Conservation (phyloP, 2,888 invertebrate species). For the Bugulina stolonifera region DNA sequence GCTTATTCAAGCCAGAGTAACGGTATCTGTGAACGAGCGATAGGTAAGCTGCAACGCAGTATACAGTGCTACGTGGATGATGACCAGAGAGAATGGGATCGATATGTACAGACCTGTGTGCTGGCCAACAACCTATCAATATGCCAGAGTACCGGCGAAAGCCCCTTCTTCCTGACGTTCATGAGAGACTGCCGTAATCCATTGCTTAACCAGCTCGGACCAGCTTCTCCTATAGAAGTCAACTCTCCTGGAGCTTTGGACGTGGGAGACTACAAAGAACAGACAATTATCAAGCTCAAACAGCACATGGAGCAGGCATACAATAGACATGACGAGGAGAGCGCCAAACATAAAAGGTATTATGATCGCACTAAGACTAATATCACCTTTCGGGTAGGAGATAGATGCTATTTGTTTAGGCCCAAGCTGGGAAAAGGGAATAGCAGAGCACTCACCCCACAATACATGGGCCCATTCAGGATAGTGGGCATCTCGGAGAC, state of each 20-base stretch:
- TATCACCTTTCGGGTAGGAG: not conserved
- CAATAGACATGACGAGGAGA: not conserved
- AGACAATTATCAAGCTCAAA: not conserved
- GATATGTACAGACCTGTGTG: too few species aligned
- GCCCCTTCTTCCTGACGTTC: not conserved
- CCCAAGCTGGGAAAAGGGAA: not conserved
- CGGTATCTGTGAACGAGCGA: not conserved
- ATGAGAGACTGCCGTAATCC: not conserved
- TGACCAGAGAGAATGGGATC: not conserved
- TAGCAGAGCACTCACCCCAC: not conserved
- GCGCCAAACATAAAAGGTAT: not conserved
- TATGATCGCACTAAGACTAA: not conserved
- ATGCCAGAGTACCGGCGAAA: not conserved
- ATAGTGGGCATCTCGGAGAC: not conserved
- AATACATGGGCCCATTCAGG: not conserved
- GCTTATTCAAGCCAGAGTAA: not conserved
- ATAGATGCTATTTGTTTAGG: not conserved
- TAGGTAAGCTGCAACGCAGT: not conserved
- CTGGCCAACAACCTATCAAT: too few species aligned
- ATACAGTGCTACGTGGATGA: not conserved
- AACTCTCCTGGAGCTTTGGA: not conserved
- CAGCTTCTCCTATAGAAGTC: not conserved
- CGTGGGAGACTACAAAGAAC: not conserved
- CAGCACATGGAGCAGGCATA: too few species aligned
- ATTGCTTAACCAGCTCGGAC: not conserved